Conservation (phyloP, 2,888 invertebrate species). For the Scaptodrosophila latifasciaeformis region DNA sequence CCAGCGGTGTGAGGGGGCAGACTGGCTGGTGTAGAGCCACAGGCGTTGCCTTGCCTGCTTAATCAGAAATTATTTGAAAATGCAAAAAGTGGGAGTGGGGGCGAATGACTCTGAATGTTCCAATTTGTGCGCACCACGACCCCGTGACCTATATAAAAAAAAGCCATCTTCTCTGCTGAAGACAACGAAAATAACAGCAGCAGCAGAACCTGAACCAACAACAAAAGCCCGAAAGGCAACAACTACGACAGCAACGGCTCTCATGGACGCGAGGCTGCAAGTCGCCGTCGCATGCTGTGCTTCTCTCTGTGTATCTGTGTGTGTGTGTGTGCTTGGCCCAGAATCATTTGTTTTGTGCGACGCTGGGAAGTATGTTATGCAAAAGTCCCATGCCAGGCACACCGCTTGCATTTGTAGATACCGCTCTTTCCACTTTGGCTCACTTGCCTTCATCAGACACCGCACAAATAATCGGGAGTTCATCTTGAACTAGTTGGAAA, state of each 20-base stretch:
- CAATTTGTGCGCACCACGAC: slow-evolving; percentile 65
- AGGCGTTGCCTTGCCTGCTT: slow-evolving; percentile 36
- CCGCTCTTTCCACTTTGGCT: too few relatives aligned
- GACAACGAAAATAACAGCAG: slow-evolving; percentile 24
- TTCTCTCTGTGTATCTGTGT: slow-evolving; percentile 33
- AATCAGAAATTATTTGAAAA: slow-evolving; percentile 67
- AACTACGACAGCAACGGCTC: slow-evolving; percentile 36
- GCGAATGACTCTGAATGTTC: slow-evolving; percentile 30
- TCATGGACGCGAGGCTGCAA: slow-evolving; percentile 41
- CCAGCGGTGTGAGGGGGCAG: background rate
- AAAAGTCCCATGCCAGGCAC: background rate
- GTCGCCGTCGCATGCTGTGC: slow-evolving; percentile 1
- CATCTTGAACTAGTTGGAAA: slow-evolving; percentile 51
- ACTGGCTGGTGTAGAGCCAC: background rate
- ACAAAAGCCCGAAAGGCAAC: slow-evolving; percentile 5
- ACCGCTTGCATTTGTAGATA: too few relatives aligned
- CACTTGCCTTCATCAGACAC: too few relatives aligned
- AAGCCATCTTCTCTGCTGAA: background rate
- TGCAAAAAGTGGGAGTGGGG: slow-evolving; percentile 65
- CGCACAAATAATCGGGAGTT: slow-evolving; percentile 11
- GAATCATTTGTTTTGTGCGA: slow-evolving; percentile 53
- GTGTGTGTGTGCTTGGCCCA: slow-evolving; percentile 36
- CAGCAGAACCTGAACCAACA: background rate
- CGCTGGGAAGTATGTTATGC: slow-evolving; percentile 40
- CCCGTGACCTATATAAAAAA: slow-evolving; percentile 54